phyloP scores from a whole-genome alignment of 2,797 vertebrate species.

The Sebastes reedi region DNA sequence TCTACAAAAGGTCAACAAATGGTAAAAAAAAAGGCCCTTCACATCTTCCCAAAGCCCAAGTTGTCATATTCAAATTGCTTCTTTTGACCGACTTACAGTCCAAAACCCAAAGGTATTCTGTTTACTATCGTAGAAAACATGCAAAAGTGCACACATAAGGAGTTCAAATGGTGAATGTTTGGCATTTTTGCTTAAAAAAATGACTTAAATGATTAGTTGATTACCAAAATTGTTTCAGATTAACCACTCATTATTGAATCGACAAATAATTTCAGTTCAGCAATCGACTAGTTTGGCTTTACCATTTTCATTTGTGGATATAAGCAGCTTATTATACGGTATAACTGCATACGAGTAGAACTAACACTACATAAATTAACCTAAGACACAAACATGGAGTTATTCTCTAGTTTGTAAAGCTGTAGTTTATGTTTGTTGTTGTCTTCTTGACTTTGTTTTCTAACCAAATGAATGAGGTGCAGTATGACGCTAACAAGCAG shows the following conservation, averaged over 20 bases:
- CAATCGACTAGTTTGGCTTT: background rate
- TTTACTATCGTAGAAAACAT: background rate
- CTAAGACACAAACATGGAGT: background rate
- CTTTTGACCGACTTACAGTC: background rate
- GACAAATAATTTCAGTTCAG: background rate
- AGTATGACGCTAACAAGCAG: background rate
- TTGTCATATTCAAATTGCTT: background rate
- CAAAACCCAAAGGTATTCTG: background rate
- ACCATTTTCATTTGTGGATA: background rate
- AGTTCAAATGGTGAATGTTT: background rate
- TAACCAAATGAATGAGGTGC: background rate
- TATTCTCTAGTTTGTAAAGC: background rate
- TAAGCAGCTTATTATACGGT: background rate
- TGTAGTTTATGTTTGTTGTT: background rate
- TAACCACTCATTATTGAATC: background rate
- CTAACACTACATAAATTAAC: background rate
- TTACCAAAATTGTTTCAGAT: fast-evolving
- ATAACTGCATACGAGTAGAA: background rate
- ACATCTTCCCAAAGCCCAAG: background rate
- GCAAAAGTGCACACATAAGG: background rate
- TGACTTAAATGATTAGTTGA: background rate
- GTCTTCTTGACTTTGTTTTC: background rate
- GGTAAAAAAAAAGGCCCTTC: too few species aligned
- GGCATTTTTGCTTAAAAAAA: background rate
- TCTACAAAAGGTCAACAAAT: background rate